phyloP scores from a whole-genome alignment of 2,113 vertebrate species.

The Galeopterus variegatus region DNA sequence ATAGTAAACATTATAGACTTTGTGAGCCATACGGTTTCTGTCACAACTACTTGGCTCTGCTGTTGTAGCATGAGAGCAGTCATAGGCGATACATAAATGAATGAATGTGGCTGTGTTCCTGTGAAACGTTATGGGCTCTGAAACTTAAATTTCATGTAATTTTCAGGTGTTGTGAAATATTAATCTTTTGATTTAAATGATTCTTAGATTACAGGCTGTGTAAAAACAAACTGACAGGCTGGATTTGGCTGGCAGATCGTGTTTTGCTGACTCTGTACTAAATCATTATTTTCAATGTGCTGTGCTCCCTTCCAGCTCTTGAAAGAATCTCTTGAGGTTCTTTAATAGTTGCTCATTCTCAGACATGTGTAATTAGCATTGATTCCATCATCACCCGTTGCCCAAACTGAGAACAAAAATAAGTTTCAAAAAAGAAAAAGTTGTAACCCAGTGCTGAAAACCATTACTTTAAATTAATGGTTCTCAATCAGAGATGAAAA shows the following conservation, averaged over 20 bases:
- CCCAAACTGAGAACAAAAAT: not conserved
- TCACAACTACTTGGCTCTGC: not conserved
- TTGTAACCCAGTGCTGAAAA: conserved; percentile 6
- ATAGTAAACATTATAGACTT: not conserved
- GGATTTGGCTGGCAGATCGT: not conserved
- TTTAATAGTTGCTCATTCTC: not conserved
- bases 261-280: not conserved
- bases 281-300: not conserved
- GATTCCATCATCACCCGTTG: not conserved
- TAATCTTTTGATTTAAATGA: not conserved
- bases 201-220: not conserved
- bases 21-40: not conserved
- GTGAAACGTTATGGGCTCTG: not conserved
- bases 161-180: not conserved
- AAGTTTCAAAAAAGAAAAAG: not conserved
- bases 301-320: not conserved
- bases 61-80: not conserved
- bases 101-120: not conserved
- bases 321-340: not conserved
- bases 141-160: not conserved
- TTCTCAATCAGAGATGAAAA: not conserved
- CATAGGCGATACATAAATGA: not conserved
- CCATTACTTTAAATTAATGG: not conserved
- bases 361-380: not conserved
- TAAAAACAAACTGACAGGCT: not conserved